Conservation (phyloP, 2,113 vertebrate species). For the Patagioenas fasciata region DNA sequence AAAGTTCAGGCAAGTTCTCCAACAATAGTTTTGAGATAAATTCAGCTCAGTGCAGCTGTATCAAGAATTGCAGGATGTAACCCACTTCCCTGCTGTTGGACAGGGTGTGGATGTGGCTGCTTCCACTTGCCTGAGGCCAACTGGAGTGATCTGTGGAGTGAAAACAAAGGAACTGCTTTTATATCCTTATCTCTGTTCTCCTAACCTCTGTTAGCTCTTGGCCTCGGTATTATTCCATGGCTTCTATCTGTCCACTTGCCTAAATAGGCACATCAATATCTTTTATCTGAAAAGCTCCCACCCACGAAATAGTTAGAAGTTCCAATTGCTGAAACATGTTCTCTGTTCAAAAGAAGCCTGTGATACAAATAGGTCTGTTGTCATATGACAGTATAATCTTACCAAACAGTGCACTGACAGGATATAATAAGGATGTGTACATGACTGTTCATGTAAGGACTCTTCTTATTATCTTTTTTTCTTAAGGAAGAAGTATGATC, state of each 20-base stretch:
- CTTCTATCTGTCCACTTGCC: background rate
- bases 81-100: background rate
- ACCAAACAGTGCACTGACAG: background rate
- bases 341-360: constrained; percentile 13
- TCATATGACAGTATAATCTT: background rate
- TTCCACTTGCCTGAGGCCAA: background rate
- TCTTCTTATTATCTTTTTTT: background rate
- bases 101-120: background rate
- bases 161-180: background rate
- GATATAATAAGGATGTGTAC: background rate
- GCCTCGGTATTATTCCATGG: background rate
- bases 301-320: background rate
- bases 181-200: background rate
- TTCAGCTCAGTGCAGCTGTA: background rate
- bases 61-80: background rate
- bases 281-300: background rate
- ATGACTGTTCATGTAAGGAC: background rate
- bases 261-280: background rate
- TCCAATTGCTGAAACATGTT: background rate
- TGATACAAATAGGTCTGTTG: background rate
- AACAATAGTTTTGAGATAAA: background rate
- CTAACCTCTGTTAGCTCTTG: background rate
- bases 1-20: background rate
- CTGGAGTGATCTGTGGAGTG: background rate
- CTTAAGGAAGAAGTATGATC: background rate